Evolutionary conservation across 2,888 invertebrate genomes (phyloP).

Genomic region (Liodrosophila aerea): DNA sequence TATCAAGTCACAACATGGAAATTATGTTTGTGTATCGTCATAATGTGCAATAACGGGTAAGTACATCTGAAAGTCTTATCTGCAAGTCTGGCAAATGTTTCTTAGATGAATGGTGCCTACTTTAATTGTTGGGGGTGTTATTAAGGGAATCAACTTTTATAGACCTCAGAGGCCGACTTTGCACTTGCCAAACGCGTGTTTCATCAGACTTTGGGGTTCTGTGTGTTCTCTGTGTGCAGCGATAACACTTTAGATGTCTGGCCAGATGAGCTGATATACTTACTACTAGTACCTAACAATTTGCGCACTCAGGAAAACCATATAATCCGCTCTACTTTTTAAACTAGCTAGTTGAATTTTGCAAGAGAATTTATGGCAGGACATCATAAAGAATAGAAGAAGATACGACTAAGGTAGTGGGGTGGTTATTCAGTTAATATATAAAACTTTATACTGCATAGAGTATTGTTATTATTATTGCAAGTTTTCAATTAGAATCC

Average conservation of each 20-base stretch:
- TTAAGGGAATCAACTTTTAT: conserved; percentile 67
- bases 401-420: too few species aligned
- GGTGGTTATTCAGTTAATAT: too few species aligned
- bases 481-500: too few species aligned
- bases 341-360: too few species aligned
- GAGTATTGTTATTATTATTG: too few species aligned
- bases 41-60: conserved; percentile 54
- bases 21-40: conserved; percentile 51
- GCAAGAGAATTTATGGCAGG: too few species aligned
- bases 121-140: conserved; percentile 63
- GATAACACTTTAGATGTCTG: conserved; percentile 5
- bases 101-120: conserved; percentile 61
- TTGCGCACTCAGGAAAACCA: conserved; percentile 37
- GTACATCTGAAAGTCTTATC: too few species aligned
- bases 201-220: conserved; percentile 39
- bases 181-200: conserved; percentile 68
- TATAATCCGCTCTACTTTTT: conserved; percentile 17
- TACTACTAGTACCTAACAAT: conserved; percentile 9
- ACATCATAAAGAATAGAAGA: too few species aligned
- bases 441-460: too few species aligned
- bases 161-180: conserved; percentile 63
- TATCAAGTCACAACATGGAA: conserved; percentile 52
- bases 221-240: not conserved
- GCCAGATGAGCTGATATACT: not conserved
- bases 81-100: conserved; percentile 48